Evolutionary conservation across 2,888 invertebrate genomes (phyloP).

Genomic region (Xestia sexstrigata): DNA sequence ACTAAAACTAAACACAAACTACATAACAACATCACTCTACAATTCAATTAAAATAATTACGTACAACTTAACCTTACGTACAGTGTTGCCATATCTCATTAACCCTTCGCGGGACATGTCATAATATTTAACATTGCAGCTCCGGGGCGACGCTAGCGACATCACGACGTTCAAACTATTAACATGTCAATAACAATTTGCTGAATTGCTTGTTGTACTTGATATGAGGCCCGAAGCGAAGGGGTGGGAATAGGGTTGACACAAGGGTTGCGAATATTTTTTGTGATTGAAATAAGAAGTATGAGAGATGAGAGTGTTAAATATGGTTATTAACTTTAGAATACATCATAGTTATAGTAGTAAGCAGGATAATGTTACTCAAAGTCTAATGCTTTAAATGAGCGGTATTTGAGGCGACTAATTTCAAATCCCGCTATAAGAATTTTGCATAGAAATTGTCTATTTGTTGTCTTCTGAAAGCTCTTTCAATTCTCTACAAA

Average conservation of each 20-base stretch:
- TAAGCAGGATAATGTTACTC: neutral
- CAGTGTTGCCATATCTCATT: conserved; percentile 48
- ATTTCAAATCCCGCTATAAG: too few relatives aligned
- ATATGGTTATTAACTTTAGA: neutral
- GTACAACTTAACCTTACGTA: conserved; percentile 48
- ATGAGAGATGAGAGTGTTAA: neutral
- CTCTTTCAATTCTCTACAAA: too few relatives aligned
- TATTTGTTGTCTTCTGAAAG: too few relatives aligned
- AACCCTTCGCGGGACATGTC: conserved; percentile 58
- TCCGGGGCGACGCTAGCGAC: conserved; percentile 68
- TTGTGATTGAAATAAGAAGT: neutral
- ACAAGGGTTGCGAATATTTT: neutral
- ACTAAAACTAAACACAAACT: conserved; percentile 19
- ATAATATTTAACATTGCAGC: conserved; percentile 64
- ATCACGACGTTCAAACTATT: conserved; percentile 82
- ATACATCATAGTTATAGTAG: neutral
- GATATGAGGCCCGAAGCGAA: conserved; percentile 78
- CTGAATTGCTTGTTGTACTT: conserved; percentile 86
- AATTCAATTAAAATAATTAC: conserved; percentile 56
- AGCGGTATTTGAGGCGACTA: too few relatives aligned
- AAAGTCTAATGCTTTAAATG: too few relatives aligned
- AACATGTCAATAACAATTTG: conserved; percentile 90
- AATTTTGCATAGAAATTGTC: too few relatives aligned
- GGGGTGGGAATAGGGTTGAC: conserved; percentile 82
- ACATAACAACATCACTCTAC: conserved; percentile 20